These are phyloP conservation scores for Fissipunctia ypsillon DNA, from an alignment of 2,888 invertebrate genomes.

Conservation along the genomic window DNA sequence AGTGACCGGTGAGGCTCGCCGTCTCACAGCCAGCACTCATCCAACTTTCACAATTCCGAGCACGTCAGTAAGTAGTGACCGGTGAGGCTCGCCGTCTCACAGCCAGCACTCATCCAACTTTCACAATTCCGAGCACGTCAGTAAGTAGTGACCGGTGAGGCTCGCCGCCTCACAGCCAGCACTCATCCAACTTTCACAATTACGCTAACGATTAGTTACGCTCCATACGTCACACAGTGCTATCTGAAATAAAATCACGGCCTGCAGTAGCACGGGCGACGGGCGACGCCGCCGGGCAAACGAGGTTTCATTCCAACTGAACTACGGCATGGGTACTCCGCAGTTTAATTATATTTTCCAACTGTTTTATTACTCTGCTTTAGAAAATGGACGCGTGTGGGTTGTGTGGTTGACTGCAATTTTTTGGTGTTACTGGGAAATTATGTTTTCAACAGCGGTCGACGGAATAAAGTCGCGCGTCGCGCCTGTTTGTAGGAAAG, in stretches of 20 bases:
- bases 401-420: slow-evolving; percentile 35
- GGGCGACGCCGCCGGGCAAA: slow-evolving; percentile 35
- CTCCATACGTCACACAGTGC: slow-evolving; percentile 41
- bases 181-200: slow-evolving; percentile 58
- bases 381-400: slow-evolving; percentile 46
- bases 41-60: too few relatives aligned
- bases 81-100: slow-evolving; percentile 42
- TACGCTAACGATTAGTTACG: slow-evolving; percentile 52
- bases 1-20: too few relatives aligned
- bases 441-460: slow-evolving; percentile 30
- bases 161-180: slow-evolving; percentile 45
- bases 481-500: too few relatives aligned
- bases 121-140: too few relatives aligned
- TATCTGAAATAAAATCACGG: slow-evolving; percentile 61
- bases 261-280: slow-evolving; percentile 20
- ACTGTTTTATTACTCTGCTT: slow-evolving; percentile 58
- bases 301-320: slow-evolving; percentile 48
- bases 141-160: slow-evolving; percentile 28
- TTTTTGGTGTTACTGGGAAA: slow-evolving; percentile 40
- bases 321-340: slow-evolving; percentile 35
- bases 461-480: too few relatives aligned
- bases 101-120: too few relatives aligned
- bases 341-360: slow-evolving; percentile 60
- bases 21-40: too few relatives aligned
- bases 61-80: slow-evolving; percentile 31